phyloP scores from a whole-genome alignment of 2,113 vertebrate species.

The Xiphophorus couchianus region DNA sequence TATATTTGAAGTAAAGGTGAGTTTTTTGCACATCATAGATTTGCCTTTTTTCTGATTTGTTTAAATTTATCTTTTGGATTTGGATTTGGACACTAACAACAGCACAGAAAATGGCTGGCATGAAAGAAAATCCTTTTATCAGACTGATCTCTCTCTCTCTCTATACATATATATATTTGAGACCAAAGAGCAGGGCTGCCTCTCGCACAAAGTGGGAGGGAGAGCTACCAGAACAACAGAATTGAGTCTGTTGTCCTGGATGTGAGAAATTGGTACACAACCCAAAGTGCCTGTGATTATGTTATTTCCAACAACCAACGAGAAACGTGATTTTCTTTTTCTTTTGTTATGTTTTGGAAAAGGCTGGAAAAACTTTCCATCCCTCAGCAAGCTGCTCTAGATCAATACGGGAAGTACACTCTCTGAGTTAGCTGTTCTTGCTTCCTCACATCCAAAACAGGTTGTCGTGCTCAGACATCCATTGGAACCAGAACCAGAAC shows the following conservation, averaged over 20 bases:
- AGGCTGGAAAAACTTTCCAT: not conserved
- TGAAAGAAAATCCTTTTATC: not conserved
- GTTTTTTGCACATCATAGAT: not conserved
- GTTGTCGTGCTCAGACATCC: constrained; percentile 65
- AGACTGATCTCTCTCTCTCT: not conserved
- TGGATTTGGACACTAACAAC: constrained; percentile 9
- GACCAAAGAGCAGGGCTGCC: constrained; percentile 4
- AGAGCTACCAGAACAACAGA: constrained; percentile 18
- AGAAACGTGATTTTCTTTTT: not conserved
- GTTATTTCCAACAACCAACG: constrained; percentile 49
- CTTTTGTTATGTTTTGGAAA: constrained; percentile 2
- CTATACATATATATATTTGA: constrained; percentile 15
- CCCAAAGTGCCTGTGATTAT: constrained; percentile 39
- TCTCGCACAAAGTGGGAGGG: constrained; percentile 18
- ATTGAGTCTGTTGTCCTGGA: constrained; percentile 17
- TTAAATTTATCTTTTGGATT: not conserved
- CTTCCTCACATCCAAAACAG: not conserved
- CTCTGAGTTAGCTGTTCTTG: not conserved
- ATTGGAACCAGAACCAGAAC: constrained; percentile 78
- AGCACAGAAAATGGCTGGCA: constrained; percentile 13
- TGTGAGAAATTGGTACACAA: constrained; percentile 53
- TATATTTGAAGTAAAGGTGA: not conserved
- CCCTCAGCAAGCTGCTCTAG: constrained; percentile 5
- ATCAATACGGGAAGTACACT: not conserved
- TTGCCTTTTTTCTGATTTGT: not conserved